Base-by-base conservation (phyloP, 2,113 vertebrate genomes). In the Mesitornis unicolor region DNA sequence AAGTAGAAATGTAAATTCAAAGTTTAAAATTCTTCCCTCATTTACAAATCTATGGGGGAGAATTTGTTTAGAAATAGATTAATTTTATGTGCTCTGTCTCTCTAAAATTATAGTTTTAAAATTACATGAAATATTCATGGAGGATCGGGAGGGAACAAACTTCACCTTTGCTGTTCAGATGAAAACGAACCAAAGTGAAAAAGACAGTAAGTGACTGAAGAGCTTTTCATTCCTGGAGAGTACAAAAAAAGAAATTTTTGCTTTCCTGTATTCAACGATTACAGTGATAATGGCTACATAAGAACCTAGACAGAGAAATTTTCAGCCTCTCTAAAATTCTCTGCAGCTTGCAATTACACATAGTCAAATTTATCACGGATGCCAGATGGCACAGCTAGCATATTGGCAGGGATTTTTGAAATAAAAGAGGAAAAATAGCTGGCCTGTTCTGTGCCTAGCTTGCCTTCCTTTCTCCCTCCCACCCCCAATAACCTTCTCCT, bases 101-200 rank as follows among this genome's bases (percentile, higher is more conserved):
- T 38, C 43, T 73, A 57, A 95, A 95, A 95, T 93, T 82, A 93
- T 21, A 84, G 84, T 76, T 87, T 68, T 33, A 80, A 95, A 93
- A 97, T 93, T 93, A 76, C 86, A 95, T 97, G 84, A 96, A 96
- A 95, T 95, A 97, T 97, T 96, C 93, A 96, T 96, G 53, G 77
- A 64, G 59, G n/a, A 63, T 26, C 13, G 83, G 82, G 73, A 73
- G 45, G 74, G 63, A 68, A 45, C 64, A 35, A 28, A 61, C 40
- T 65, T 86, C 93, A 95, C 92, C 90, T 94, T 81, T 85, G 45
- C 84, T 84, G 69, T 77, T 94, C 57, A 65, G 54, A 89, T 53
- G 57, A 79, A n/a, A 94, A 71, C 43, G 75, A 94, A 84, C 43
- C 3, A 17, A 71, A 78, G 68, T 57, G 73, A 79, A 83, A 89